Base-by-base conservation (phyloP, 2,888 invertebrate species). In the Acrobasis repandana region DNA sequence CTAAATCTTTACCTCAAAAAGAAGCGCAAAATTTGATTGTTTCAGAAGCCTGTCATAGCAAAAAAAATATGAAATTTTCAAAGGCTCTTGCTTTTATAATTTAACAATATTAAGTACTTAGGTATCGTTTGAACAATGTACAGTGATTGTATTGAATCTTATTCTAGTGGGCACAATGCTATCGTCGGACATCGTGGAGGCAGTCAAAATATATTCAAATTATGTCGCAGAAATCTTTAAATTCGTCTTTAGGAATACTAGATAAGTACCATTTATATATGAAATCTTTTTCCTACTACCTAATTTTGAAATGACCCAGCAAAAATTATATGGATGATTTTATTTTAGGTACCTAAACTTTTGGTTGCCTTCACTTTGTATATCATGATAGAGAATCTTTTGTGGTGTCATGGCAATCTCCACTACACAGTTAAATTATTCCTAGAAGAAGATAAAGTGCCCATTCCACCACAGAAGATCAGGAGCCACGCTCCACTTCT, bases 141-240 rank as follows among this genome's bases (percentile, higher is more conserved):
- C 56, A 57, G 18, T 49, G 50, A 28, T 54, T 36, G 16, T 54
- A 43, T 58, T 50, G 36, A 60, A 48, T 16, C 54, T 60, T 54
- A 60, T 3, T n/a, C 33, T 48, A 54, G 34, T 47, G 46, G 11
- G 15, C 43, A 60, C 56, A 56, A 20, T 28, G 34, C 46, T 62
- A 63, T 56, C 48, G 62, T 60, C 68, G 71, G 65, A 68, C 66
- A 72, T 67, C 62, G 65, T 61, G 47, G 47, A 20, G 16, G 33
- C 28, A 57, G 47, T n/a, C 38, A 43, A 43, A 10, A 38, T 38
- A 11, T 38, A 14, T 3, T 1, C 14, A 43, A 43, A 9, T 10
- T 10, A 36, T 11, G 11, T 36, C 5, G 36, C 36, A n/a, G n/a
- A 28, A 20, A 28, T 0, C 28, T 28, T 28, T 28, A 6, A 28